A percentile compares a stretch with the other conserved stretches of the same genome.
phyloP scores from a whole-genome alignment of 2,113 vertebrate genomes.

The Anoura caudifer region DNA sequence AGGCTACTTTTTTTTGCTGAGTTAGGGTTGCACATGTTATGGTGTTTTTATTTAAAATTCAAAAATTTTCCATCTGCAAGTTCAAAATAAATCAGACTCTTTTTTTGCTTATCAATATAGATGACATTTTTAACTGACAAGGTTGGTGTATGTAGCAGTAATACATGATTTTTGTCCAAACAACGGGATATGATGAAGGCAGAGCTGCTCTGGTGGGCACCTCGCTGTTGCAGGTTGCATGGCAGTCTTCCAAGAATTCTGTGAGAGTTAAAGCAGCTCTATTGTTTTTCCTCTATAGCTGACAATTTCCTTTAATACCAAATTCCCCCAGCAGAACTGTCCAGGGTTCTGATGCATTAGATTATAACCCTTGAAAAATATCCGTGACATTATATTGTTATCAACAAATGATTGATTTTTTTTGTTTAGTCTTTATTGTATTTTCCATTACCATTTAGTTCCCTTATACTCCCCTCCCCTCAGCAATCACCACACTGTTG shows the following conservation, averaged over 20 bases:
- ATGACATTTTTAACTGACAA: background rate
- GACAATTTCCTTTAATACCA: background rate
- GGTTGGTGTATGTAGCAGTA: conserved; percentile 49
- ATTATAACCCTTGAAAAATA: background rate
- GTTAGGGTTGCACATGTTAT: background rate
- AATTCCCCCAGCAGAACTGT: background rate
- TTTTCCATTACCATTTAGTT: no score
- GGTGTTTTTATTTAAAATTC: background rate
- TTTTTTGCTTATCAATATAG: background rate
- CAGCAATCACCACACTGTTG: no score
- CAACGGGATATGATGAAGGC: conserved; percentile 38
- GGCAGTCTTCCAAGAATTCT: conserved; percentile 41
- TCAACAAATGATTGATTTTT: background rate
- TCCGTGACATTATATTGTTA: background rate
- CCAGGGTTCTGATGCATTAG: background rate
- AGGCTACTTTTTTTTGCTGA: background rate
- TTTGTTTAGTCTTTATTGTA: no score
- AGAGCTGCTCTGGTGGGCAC: background rate
- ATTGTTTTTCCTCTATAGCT: conserved; percentile 47
- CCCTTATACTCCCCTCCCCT: no score
- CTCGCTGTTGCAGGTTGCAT: conserved; percentile 9
- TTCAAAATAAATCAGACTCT: background rate
- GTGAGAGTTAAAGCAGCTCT: conserved; percentile 57
- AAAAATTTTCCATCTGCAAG: background rate
- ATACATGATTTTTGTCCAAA: conserved; percentile 55